A percentile compares a stretch with the other conserved stretches of the same genome.
Conservation (phyloP, 1,140 invertebrate genomes). For the Euwallacea similis region DNA sequence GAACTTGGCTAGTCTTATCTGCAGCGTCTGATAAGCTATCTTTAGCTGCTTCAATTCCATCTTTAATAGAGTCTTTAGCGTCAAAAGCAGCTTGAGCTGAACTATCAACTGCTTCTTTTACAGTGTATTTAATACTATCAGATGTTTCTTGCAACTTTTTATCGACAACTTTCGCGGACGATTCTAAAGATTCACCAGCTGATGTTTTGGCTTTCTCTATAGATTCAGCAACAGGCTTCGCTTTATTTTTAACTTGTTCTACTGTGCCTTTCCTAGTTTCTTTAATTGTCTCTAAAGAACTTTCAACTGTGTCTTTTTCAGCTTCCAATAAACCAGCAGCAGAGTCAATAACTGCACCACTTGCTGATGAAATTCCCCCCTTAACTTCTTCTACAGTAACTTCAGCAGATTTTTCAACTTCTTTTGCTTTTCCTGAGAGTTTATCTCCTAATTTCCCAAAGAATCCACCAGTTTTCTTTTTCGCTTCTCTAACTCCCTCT, state of each 20-base stretch:
- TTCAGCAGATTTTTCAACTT: constrained; percentile 27
- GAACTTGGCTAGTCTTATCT: background rate
- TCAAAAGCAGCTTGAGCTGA: no score
- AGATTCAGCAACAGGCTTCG: background rate
- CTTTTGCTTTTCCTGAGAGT: constrained; percentile 27
- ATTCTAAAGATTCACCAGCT: no score
- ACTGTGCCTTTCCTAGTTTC: no score
- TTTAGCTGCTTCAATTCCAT: constrained; percentile 4
- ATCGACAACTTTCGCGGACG: no score
- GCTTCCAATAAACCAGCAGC: no score
- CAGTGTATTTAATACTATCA: no score
- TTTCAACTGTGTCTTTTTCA: no score
- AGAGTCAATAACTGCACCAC: background rate
- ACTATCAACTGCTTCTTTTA: no score
- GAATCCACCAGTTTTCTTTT: constrained; percentile 29
- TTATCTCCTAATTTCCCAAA: constrained; percentile 33
- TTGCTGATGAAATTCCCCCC: background rate
- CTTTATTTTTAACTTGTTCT: background rate
- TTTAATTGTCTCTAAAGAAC: no score
- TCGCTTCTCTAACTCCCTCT: constrained; percentile 2
- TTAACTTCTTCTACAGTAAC: constrained; percentile 6
- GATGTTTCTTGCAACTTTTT: no score
- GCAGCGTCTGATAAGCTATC: background rate
- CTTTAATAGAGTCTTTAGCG: background rate
- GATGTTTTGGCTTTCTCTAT: constrained; percentile 8